Percentiles rank a stretch among this genome's conserved stretches.
Evolutionary conservation across 1,140 invertebrate genomes (phyloP).

Genomic region (Drosophila parabipectinata): DNA sequence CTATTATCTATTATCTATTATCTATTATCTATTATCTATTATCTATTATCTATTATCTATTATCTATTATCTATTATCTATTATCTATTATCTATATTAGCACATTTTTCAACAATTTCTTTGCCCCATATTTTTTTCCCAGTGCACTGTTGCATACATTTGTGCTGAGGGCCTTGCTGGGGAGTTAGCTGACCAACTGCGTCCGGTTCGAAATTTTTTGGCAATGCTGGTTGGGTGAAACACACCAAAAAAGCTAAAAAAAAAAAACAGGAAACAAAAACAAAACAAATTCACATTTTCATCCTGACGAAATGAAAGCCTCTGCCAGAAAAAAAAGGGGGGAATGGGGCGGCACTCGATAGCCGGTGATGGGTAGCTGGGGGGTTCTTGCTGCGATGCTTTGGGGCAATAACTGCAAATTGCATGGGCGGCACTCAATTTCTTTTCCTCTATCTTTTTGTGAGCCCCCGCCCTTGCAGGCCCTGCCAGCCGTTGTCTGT

Average conservation of each 20-base stretch:
- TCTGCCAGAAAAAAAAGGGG: conserved; percentile 45
- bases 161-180: conserved; percentile 8
- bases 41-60: too few species aligned
- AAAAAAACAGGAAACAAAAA: conserved; percentile 6
- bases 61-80: too few species aligned
- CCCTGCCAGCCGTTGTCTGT: conserved; percentile 33
- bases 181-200: conserved; percentile 71
- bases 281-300: conserved; percentile 66
- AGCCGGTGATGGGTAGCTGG: background rate
- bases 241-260: conserved; percentile 54
- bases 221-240: conserved; percentile 54
- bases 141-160: conserved; percentile 65
- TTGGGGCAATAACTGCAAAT: conserved; percentile 77
- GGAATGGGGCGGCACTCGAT: background rate
- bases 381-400: conserved; percentile 35
- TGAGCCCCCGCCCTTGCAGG: background rate
- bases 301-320: conserved; percentile 76
- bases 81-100: too few species aligned
- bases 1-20: too few species aligned
- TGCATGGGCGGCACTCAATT: conserved; percentile 81
- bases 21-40: too few species aligned
- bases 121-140: background rate
- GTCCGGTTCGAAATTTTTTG: conserved; percentile 72
- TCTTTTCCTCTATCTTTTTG: conserved; percentile 30
- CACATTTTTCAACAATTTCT: too few species aligned